Evolutionary conservation across 2,888 invertebrate species (phyloP).

Genomic region (Erebia palarica): DNA sequence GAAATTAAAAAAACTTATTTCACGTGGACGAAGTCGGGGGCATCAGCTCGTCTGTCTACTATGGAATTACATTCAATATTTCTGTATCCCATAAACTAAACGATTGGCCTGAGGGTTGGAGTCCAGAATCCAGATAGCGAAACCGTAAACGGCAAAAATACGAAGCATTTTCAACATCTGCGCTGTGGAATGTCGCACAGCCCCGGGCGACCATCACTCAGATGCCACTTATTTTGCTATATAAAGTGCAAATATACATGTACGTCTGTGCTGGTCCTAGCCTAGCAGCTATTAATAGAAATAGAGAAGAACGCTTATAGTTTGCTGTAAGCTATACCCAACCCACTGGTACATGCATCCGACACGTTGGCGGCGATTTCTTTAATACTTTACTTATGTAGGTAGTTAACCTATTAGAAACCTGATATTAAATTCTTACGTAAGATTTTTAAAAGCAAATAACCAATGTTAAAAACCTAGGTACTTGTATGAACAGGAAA

Average conservation of each 20-base stretch:
- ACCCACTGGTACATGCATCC: constrained; percentile 6
- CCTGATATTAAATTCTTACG: background rate
- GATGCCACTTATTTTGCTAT: constrained; percentile 23
- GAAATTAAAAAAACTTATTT: no score
- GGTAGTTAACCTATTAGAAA: background rate
- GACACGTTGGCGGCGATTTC: constrained; percentile 12
- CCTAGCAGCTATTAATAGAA: constrained; percentile 13
- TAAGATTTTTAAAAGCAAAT: background rate
- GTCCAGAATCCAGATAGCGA: constrained; percentile 10
- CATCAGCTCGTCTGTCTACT: no score
- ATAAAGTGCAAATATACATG: constrained; percentile 12
- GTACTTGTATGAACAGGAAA: no score
- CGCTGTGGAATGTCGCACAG: constrained; percentile 37
- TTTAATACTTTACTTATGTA: background rate
- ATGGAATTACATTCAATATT: background rate
- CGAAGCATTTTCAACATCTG: constrained; percentile 28
- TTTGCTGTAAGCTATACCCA: constrained; percentile 11
- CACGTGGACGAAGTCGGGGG: no score
- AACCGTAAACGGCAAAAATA: constrained; percentile 23
- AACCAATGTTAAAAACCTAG: no score
- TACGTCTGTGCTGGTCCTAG: background rate
- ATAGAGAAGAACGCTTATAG: constrained; percentile 21
- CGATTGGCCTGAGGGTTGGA: background rate
- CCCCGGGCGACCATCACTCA: constrained; percentile 31
- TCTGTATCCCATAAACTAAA: background rate